These are phyloP conservation scores for Papilio elwesi DNA, from an alignment of 2,888 invertebrate species.

Conservation along the genomic window DNA sequence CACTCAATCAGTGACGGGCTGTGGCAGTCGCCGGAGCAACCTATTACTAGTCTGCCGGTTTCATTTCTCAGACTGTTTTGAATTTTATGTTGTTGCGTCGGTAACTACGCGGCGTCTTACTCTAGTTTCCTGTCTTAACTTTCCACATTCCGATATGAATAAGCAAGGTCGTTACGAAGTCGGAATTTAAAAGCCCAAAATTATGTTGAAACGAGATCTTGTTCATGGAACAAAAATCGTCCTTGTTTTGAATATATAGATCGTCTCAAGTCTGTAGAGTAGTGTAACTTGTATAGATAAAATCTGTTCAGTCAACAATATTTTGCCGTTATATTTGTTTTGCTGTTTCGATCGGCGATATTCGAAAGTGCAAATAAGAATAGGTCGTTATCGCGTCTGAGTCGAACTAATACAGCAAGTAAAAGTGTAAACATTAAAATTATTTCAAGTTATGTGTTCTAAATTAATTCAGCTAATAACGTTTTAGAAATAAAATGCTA, in stretches of 20 bases:
- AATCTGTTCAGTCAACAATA: conserved; percentile 23
- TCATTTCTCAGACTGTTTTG: conserved; percentile 39
- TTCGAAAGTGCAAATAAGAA: conserved; percentile 78
- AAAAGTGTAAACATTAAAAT: conserved; percentile 57
- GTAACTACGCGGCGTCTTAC: conserved; percentile 36
- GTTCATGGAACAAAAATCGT: conserved; percentile 26
- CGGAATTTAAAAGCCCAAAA: conserved; percentile 33
- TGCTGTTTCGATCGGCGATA: conserved; percentile 73
- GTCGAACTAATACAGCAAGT: conserved; percentile 54
- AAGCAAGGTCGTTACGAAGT: conserved; percentile 35
- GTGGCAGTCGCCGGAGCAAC: conserved; percentile 24
- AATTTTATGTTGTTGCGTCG: conserved; percentile 39
- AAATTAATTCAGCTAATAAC: neutral
- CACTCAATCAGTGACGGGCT: conserved; percentile 21
- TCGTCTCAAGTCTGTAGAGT: neutral
- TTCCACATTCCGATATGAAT: conserved; percentile 40
- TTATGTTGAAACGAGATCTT: conserved; percentile 26
- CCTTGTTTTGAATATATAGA: conserved; percentile 6
- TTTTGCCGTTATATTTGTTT: conserved; percentile 66
- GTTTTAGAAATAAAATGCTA: neutral
- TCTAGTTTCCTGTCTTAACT: conserved; percentile 40
- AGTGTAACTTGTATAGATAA: conserved; percentile 31
- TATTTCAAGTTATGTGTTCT: neutral
- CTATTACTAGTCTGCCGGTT: conserved; percentile 36
- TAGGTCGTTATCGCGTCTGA: conserved; percentile 55